Conservation (phyloP, 2,113 vertebrate species). For the Chloropsis hardwickii region DNA sequence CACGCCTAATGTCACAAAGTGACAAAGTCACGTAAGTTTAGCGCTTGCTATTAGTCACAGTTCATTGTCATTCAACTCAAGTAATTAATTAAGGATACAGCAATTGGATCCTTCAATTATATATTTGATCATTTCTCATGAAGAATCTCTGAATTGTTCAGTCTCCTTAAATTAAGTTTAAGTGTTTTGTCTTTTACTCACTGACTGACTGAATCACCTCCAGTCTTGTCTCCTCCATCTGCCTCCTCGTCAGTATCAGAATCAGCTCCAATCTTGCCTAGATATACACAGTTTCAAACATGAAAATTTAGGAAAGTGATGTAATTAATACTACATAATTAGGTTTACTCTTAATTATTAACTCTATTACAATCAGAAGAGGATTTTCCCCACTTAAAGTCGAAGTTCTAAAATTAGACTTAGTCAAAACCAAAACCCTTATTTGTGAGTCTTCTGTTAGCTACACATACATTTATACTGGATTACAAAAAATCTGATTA, state of each 20-base stretch:
- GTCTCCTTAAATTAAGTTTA: not conserved
- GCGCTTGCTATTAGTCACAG: not conserved
- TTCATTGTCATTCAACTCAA: not conserved
- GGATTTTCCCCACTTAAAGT: not conserved
- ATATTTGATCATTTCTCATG: not conserved
- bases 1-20: not conserved
- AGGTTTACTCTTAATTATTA: not conserved
- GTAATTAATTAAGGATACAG: not conserved
- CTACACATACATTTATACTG: not conserved
- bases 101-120: accelerated
- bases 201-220: slow-evolving; percentile 77
- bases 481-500: not conserved
- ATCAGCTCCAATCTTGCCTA: slow-evolving; percentile 78
- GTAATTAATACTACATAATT: not conserved
- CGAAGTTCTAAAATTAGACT: not conserved
- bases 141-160: not conserved
- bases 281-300: slow-evolving; percentile 57
- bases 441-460: not conserved
- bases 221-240: slow-evolving; percentile 68
- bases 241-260: slow-evolving; percentile 79
- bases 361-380: not conserved
- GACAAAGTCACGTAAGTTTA: not conserved
- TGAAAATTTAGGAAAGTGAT: not conserved
- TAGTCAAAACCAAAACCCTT: not conserved
- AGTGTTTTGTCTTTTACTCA: slow-evolving; percentile 72